A percentile compares a stretch with the other conserved stretches of the same genome.
phyloP scores from a whole-genome alignment of 1,140 invertebrate species.

The Bombus difficillimus region DNA sequence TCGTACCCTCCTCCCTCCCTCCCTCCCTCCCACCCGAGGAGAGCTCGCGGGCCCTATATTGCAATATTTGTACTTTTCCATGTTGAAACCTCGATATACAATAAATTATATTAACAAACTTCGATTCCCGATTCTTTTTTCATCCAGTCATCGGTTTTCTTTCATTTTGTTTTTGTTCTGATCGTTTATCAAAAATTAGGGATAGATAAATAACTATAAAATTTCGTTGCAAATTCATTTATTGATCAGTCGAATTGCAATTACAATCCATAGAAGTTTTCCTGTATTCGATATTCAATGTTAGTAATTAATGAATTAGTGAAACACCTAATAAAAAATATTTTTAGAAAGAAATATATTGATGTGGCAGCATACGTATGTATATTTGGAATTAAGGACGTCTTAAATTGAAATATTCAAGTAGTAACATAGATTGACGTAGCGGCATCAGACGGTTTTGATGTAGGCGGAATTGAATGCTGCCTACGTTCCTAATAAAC shows the following conservation, averaged over 20 bases:
- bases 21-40: slow-evolving; percentile 81
- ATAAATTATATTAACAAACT: slow-evolving; percentile 84
- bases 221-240: slow-evolving; percentile 1
- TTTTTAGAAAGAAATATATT: neutral
- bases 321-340: neutral
- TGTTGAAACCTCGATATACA: slow-evolving; percentile 84
- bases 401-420: neutral
- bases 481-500: neutral
- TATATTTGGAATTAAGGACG: neutral
- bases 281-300: neutral
- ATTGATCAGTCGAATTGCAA: slow-evolving; percentile 11
- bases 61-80: slow-evolving; percentile 84
- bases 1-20: slow-evolving; percentile 67
- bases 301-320: neutral
- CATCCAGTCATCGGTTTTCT: neutral
- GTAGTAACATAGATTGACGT: neutral
- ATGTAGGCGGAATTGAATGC: neutral
- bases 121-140: slow-evolving; percentile 64
- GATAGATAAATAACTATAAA: no score
- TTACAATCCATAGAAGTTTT: neutral
- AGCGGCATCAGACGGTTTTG: neutral
- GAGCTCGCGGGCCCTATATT: slow-evolving; percentile 82
- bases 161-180: neutral
- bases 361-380: neutral
- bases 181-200: neutral